Evolutionary conservation across 2,113 vertebrate genomes (phyloP).

Genomic region (Perccottus glenii): DNA sequence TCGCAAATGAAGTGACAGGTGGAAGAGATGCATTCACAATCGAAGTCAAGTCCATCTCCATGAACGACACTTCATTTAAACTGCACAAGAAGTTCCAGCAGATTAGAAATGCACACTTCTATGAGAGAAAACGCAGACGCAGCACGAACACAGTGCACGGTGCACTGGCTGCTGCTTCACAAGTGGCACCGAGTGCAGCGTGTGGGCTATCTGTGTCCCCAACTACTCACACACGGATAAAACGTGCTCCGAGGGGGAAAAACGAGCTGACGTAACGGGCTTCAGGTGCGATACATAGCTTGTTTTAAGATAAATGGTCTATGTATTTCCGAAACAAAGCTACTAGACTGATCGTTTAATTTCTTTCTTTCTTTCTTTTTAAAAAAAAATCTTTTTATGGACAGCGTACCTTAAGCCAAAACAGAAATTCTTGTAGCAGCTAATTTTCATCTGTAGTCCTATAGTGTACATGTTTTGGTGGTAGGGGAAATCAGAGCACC

Average conservation of each 20-base stretch:
- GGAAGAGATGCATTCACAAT: slow-evolving; percentile 31
- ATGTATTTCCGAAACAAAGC: too few species aligned
- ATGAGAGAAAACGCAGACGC: background rate
- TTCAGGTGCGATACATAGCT: background rate
- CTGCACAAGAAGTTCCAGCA: background rate
- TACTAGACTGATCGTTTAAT: too few species aligned
- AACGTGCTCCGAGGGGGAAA: background rate
- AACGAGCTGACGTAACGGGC: background rate
- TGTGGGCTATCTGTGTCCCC: background rate
- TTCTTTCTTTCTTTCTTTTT: too few species aligned
- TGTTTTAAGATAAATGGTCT: too few species aligned
- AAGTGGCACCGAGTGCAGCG: background rate
- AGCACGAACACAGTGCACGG: background rate
- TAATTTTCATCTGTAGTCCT: too few species aligned
- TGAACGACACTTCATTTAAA: background rate
- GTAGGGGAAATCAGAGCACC: too few species aligned
- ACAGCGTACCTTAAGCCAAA: too few species aligned
- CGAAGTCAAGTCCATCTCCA: slow-evolving; percentile 29
- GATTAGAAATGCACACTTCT: background rate
- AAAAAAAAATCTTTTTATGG: too few species aligned
- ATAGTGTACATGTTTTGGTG: too few species aligned
- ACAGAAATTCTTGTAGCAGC: too few species aligned
- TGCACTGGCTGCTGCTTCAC: background rate
- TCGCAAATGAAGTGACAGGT: slow-evolving; percentile 1
- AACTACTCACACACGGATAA: background rate